A percentile compares a stretch with the other conserved stretches of the same genome.
Conservation (phyloP, 1,140 invertebrate species). For the Drosophila persimilis region DNA sequence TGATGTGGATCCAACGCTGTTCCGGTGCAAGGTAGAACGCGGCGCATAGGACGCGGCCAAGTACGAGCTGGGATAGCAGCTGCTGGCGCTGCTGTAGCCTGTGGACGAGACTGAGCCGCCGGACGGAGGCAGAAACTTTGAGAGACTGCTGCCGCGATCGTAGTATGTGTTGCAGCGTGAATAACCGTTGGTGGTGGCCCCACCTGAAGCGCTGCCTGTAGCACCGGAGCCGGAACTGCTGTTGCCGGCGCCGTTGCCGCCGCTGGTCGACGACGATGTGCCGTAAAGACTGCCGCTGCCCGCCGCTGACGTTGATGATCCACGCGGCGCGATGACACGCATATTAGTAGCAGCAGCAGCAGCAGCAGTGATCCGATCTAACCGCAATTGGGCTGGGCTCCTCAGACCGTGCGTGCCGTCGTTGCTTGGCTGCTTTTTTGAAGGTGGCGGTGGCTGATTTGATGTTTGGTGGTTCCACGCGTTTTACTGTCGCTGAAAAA, state of each 20-base stretch:
- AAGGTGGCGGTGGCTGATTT: no score
- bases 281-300: conserved; percentile 81
- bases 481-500: no score
- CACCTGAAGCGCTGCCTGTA: conserved; percentile 30
- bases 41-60: conserved; percentile 56
- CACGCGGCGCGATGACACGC: conserved; percentile 82
- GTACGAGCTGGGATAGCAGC: conserved; percentile 66
- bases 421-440: no score
- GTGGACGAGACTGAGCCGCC: conserved; percentile 45
- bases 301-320: conserved; percentile 81
- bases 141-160: conserved; percentile 73
- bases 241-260: conserved; percentile 45
- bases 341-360: conserved; percentile 75
- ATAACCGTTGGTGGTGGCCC: conserved; percentile 60
- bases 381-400: conserved; percentile 28
- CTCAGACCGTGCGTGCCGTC: no score
- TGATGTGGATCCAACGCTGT: conserved; percentile 56
- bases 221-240: conserved; percentile 31
- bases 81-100: conserved; percentile 48
- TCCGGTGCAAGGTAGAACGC: conserved; percentile 48
- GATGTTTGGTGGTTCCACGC: no score
- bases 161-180: conserved; percentile 62
- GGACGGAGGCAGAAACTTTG: conserved; percentile 63
- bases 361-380: conserved; percentile 49
- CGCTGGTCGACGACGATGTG: conserved; percentile 63